Conservation (phyloP, 2,797 vertebrate genomes). For the Denticeps clupeoides region DNA sequence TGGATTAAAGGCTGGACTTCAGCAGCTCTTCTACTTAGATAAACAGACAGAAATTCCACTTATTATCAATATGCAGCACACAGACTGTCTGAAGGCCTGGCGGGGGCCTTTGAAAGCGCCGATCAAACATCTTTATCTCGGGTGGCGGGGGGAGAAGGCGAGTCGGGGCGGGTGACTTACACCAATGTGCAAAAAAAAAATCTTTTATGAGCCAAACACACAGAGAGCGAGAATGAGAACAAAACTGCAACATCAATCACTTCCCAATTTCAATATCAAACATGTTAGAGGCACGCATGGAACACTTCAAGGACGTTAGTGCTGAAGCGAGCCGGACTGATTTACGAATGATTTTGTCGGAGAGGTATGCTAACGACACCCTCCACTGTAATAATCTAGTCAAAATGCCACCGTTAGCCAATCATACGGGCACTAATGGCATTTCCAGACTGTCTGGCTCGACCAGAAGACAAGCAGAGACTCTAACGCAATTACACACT, state of each 20-base stretch:
- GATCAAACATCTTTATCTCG: conserved; percentile 42
- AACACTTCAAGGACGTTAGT: not conserved
- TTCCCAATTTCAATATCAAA: not conserved
- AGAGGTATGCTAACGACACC: no score
- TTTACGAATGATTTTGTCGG: no score
- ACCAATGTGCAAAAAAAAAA: no score
- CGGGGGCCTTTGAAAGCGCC: conserved; percentile 36
- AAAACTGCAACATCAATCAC: not conserved
- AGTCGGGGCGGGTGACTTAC: no score
- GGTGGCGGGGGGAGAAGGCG: not conserved
- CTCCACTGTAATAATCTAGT: no score
- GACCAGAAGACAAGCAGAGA: not conserved
- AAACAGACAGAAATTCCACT: conserved; percentile 25
- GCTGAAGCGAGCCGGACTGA: not conserved
- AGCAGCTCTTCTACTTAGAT: not conserved
- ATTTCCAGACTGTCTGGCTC: not conserved
- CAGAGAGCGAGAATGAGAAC: not conserved
- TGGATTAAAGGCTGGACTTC: not conserved
- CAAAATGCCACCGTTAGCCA: not conserved
- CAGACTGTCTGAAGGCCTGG: conserved; percentile 26
- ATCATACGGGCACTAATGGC: not conserved
- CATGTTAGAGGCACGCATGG: not conserved
- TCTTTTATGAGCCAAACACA: not conserved
- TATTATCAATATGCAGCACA: conserved; percentile 33
- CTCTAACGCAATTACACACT: not conserved